Base-by-base conservation (phyloP, 2,113 vertebrate species). In the Amia ocellicauda region DNA sequence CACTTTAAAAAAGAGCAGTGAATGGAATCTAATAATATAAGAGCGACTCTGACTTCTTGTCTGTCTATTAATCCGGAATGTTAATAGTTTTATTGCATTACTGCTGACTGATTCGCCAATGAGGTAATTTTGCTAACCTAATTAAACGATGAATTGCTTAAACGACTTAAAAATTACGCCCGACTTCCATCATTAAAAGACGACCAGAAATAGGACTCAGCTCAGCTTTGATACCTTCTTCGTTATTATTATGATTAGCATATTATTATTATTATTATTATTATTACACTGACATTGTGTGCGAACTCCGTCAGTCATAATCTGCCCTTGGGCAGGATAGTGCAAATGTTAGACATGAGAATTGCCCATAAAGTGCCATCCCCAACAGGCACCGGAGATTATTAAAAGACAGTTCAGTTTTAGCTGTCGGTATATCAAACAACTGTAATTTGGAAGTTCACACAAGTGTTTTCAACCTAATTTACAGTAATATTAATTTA, bases 81-180 rank as follows among this genome's bases (percentile, higher is more conserved):
- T 75, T 81, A 82, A 86, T 76, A 45, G 52, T 26, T 73, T 82
- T 71, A 86, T 83, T 83, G 41, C 58, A 77, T 85, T 74, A 80
- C 43, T 67, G 40, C 27, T 43, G 79, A 66, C 62, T 52, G 69
- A 72, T 66, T 68, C 53, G 28, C n/a, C 29, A 67, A 80, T 82
- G 83, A 86, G 85, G 81, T 85, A 86, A 87, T 89, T 87, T 86
- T 82, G 84, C 77, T 87, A 89, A 87, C 82, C 84, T 86, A 86
- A 89, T 87, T 89, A 86, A 82, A 84, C 83, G 80, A 87, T 80
- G 84, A 87, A 89, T 87, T 87, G 85, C 83, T 86, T 89, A 87
- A 89, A 87, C 80, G 83, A 85, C 85, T 89, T 89, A 86, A 89
- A 85, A 86, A 89, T 83, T 82, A 89, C 42, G 74, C 78, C 74